Evolutionary conservation across 2,797 vertebrate species (phyloP), one percentile per base, ranked within the genome.

Genomic region (Etheostoma nigrum): DNA sequence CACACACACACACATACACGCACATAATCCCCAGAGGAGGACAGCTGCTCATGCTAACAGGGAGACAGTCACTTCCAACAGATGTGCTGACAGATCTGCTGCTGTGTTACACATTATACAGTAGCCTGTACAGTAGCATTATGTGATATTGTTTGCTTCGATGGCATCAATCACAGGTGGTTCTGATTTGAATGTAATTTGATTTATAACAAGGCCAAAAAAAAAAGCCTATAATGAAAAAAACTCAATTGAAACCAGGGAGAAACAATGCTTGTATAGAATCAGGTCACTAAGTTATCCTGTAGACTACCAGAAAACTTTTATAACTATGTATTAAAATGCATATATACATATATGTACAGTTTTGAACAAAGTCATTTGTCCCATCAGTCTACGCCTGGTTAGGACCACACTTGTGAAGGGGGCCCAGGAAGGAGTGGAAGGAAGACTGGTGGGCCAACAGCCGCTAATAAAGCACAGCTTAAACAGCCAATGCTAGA

Each of bases 1-100:
- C 4, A 4, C 42, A 44, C 3, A 44, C 42, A 44, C 42, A 44
- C 42, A 44, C 42, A 70, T 48, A 42, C 47, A 54, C 6, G 40
- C 51, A 54, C 52, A 63, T 40, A 72, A 60, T 18, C 58, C 30
- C 74, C 12, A 13, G 23, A 52, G 66, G 63, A 74, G 67, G 53
- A 76, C 80, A 84, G 78, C 70, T 86, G 83, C 45, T 75, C 42
- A 52, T 77, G 76, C 69, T 76, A 78, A 85, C 76, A 82, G 23
- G 44, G 54, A 71, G 30, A 59, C 21, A 59, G 23, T 54, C 51
- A 40, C 55, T 47, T 67, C 58, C 76, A 64, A 8, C 61, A 74
- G 75, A 65, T 53, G 69, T 45, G 71, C 65, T 82, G 74, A 82
- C 82, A 73, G 58, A 74, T 54, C 25, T 27, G 33, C 44, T 15